Conservation (phyloP, 2,797 vertebrate species). For the Sebastes miniatus region DNA sequence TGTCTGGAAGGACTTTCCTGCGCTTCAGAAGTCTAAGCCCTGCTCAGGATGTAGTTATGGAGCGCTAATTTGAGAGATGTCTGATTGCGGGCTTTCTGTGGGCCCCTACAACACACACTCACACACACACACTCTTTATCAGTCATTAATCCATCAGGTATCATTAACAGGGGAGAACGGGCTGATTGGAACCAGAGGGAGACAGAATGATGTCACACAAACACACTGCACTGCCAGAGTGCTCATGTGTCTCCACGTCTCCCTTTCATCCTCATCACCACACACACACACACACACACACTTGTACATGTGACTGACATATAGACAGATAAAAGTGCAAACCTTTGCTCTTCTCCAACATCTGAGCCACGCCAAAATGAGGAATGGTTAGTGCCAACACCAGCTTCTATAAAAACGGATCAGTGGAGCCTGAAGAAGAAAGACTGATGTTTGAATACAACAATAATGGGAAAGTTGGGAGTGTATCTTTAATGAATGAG, state of each 20-base stretch:
- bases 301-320: constrained; percentile 39
- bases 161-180: constrained; percentile 74
- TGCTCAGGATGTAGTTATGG: constrained; percentile 81
- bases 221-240: constrained; percentile 51
- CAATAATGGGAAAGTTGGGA: constrained; percentile 20
- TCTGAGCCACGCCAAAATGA: constrained; percentile 9
- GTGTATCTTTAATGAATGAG: constrained; percentile 33
- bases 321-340: constrained; percentile 54
- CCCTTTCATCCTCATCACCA: constrained; percentile 61
- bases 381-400: background rate
- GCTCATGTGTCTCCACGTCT: constrained; percentile 64
- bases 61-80: constrained; percentile 79
- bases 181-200: constrained; percentile 81
- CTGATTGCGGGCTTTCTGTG: constrained; percentile 75
- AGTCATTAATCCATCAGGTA: constrained; percentile 83
- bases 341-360: constrained; percentile 20
- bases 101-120: constrained; percentile 52
- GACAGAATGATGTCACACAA: constrained; percentile 80
- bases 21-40: constrained; percentile 69
- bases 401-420: constrained; percentile 16
- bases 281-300: constrained; percentile 16
- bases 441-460: constrained; percentile 3
- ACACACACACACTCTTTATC: constrained; percentile 60
- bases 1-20: constrained; percentile 73
- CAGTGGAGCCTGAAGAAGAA: background rate